Evolutionary conservation across 1,140 invertebrate genomes (phyloP).

Genomic region (Eubasilissa regina): DNA sequence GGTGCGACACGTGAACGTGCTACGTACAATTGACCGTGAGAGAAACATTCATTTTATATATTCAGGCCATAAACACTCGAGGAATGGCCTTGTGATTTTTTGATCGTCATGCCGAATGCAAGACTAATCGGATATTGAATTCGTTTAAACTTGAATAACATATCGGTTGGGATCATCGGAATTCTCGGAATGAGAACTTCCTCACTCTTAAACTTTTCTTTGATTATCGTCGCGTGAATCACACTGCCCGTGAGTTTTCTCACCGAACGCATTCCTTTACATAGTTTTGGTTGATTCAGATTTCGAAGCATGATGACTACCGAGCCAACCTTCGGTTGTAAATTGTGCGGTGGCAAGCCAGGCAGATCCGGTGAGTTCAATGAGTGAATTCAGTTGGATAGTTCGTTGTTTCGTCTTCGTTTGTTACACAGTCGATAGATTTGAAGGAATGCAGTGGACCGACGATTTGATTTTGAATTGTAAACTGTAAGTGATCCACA

Average conservation of each 20-base stretch:
- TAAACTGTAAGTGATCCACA: neutral
- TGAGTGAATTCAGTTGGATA: slow-evolving; percentile 2
- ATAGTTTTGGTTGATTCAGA: neutral
- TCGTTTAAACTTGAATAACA: no score
- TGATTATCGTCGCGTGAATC: neutral
- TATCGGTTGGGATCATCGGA: no score
- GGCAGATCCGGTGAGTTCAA: neutral
- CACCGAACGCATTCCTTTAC: neutral
- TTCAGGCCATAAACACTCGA: no score
- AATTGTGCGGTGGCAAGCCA: neutral
- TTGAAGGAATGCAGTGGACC: neutral
- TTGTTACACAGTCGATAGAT: neutral
- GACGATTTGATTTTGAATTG: neutral
- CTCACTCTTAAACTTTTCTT: neutral
- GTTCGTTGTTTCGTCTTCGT: neutral
- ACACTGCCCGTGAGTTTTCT: neutral
- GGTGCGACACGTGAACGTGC: no score
- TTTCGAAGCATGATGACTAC: neutral
- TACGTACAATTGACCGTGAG: no score
- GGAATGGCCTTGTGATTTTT: no score
- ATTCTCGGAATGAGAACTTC: no score
- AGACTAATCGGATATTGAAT: no score
- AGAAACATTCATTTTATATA: no score
- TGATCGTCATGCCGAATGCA: no score
- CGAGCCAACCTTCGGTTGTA: neutral